Conservation (phyloP, 2,888 invertebrate genomes). For the Cyrtodaria siliqua region DNA sequence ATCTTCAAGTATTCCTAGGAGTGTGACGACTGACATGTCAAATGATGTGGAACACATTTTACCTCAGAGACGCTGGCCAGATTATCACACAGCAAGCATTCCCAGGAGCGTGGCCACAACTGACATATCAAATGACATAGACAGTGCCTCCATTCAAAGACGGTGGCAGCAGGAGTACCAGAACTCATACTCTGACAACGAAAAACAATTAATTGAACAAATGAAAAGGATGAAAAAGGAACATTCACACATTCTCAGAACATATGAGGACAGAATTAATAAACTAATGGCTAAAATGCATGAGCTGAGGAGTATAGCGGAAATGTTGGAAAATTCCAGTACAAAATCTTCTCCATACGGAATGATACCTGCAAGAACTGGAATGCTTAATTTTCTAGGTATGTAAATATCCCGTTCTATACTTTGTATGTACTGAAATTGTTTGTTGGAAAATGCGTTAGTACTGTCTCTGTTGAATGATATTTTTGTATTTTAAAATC, state of each 20-base stretch:
- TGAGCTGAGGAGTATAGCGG: conserved; percentile 80
- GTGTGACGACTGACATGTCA: conserved; percentile 43
- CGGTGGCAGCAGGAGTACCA: conserved; percentile 70
- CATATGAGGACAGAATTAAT: conserved; percentile 82
- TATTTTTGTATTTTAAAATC: no score
- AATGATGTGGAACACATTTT: conserved; percentile 29
- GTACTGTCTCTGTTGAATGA: no score
- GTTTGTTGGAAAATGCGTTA: no score
- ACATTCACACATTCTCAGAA: conserved; percentile 79
- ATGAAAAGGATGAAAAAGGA: conserved; percentile 83
- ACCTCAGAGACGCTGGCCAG: conserved; percentile 37
- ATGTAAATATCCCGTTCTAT: conserved; percentile 49
- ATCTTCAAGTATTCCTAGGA: conserved; percentile 59
- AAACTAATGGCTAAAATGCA: conserved; percentile 83
- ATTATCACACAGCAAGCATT: conserved; percentile 63
- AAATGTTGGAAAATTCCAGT: conserved; percentile 82
- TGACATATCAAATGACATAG: conserved; percentile 28
- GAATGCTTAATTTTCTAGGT: conserved; percentile 73
- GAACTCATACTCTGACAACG: conserved; percentile 83
- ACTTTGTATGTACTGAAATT: no score
- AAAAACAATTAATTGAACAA: conserved; percentile 83
- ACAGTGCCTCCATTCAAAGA: conserved; percentile 37
- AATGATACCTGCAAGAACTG: conserved; percentile 71
- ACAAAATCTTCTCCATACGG: conserved; percentile 81
- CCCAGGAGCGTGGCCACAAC: conserved; percentile 51